A percentile compares a stretch with the other conserved stretches of the same genome.
Evolutionary conservation across 2,113 vertebrate species (phyloP).

Genomic region (Aepyceros melampus): DNA sequence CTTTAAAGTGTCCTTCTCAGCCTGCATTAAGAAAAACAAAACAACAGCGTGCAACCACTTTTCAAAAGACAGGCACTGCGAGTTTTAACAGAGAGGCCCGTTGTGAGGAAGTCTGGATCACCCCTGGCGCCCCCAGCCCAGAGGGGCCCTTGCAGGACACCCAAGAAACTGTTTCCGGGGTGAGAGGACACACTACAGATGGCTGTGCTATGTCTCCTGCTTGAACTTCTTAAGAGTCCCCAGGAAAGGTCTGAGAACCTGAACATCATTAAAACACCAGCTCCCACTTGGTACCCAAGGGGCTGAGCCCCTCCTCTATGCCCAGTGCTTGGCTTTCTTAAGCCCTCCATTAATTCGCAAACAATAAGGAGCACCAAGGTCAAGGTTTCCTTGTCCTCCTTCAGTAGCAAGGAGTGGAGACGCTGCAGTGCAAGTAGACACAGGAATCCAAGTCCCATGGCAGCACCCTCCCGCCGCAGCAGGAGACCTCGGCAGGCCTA

Average conservation of each 20-base stretch:
- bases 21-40: background rate
- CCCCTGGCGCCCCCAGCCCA: rapidly evolving
- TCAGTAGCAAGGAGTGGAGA: background rate
- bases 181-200: background rate
- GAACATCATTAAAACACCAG: background rate
- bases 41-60: background rate
- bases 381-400: background rate
- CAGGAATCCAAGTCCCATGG: background rate
- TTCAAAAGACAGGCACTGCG: background rate
- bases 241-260: background rate
- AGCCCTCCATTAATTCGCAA: background rate
- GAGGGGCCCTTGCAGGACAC: background rate
- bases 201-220: background rate
- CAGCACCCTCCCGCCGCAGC: background rate
- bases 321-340: background rate
- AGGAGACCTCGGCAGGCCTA: background rate
- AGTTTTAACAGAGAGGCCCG: background rate
- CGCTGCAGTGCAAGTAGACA: background rate
- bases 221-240: background rate
- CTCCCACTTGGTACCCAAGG: background rate
- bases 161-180: background rate
- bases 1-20: background rate
- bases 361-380: background rate
- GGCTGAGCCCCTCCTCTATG: background rate
- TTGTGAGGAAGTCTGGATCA: background rate